phyloP scores from a whole-genome alignment of 1,140 invertebrate genomes.

The Cotesia typhae region DNA sequence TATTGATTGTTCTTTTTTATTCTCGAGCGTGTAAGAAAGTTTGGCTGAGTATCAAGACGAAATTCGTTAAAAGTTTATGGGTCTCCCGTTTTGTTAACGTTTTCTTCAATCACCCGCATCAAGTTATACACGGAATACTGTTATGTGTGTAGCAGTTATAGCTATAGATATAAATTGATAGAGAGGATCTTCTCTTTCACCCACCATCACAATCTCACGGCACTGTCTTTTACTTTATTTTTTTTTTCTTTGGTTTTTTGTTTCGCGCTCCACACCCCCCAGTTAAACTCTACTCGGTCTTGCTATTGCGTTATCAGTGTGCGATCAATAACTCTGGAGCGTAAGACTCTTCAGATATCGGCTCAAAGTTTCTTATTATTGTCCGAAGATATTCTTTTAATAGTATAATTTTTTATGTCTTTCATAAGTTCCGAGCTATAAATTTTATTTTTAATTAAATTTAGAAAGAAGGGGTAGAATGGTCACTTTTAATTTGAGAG shows the following conservation, averaged over 20 bases:
- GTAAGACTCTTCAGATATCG: too few relatives aligned
- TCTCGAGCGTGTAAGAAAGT: not conserved
- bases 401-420: too few relatives aligned
- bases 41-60: constrained; percentile 3
- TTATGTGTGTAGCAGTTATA: not conserved
- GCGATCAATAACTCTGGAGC: too few relatives aligned
- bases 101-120: constrained; percentile 4
- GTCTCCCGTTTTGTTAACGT: not conserved
- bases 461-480: too few relatives aligned
- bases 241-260: constrained; percentile 19
- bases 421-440: too few relatives aligned
- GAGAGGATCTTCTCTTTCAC: too few relatives aligned
- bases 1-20: constrained; percentile 1
- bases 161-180: too few relatives aligned
- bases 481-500: too few relatives aligned
- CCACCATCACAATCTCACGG: constrained; percentile 23
- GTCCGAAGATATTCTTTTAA: too few relatives aligned
- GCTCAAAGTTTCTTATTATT: too few relatives aligned
- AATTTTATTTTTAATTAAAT: too few relatives aligned
- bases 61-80: constrained; percentile 20
- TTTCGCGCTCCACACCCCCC: not conserved
- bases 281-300: not conserved
- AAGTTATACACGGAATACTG: not conserved
- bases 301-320: not conserved
- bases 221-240: constrained; percentile 18